Percentiles rank a stretch among this genome's conserved stretches.
Conservation (phyloP, 2,113 vertebrate species). For the Neofelis nebulosa region DNA sequence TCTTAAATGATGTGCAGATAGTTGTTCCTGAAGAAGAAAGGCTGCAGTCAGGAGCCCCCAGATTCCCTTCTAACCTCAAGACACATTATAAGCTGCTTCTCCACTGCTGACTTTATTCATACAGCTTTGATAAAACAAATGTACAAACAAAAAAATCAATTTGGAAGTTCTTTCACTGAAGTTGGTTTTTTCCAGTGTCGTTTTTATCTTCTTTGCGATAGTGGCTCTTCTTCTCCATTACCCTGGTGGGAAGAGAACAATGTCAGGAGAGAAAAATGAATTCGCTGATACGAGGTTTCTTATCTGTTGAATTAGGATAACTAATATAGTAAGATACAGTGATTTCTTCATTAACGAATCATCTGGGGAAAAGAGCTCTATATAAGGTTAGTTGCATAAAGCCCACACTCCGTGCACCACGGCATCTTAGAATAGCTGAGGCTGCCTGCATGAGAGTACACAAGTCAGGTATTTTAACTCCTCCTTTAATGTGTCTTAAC, state of each 20-base stretch:
- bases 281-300: not conserved
- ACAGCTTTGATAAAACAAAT: not conserved
- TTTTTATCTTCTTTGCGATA: not conserved
- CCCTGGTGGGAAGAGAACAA: not conserved
- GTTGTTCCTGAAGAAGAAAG: not conserved
- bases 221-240: not conserved
- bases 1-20: not conserved
- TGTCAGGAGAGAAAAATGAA: slow-evolving; percentile 26
- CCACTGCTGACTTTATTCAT: not conserved
- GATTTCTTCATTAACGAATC: slow-evolving; percentile 42
- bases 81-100: not conserved
- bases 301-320: slow-evolving; percentile 40
- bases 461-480: not conserved
- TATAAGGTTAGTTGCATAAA: not conserved
- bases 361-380: not conserved
- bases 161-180: not conserved
- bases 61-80: not conserved
- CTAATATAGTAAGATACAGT: not conserved
- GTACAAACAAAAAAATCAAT: not conserved
- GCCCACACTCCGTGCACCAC: fast-evolving
- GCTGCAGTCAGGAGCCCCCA: not conserved
- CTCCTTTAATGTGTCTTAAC: not conserved
- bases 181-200: not conserved
- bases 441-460: not conserved
- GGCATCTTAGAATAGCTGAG: not conserved